Evolutionary conservation across 2,888 invertebrate genomes (phyloP).

Genomic region (Urechis unicinctus): DNA sequence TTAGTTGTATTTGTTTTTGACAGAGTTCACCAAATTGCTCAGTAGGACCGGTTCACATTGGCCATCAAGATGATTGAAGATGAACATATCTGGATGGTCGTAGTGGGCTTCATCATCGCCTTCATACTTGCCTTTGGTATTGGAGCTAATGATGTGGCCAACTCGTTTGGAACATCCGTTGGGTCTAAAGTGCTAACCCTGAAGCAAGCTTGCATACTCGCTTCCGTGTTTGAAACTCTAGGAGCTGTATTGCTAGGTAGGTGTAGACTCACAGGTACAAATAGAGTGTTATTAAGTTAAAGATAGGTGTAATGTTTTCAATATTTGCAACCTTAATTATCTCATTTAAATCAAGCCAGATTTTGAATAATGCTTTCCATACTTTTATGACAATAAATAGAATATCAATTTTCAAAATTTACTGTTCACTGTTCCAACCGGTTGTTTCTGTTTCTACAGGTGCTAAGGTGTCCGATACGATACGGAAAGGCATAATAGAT

Average conservation of each 20-base stretch:
- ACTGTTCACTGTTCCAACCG: no score
- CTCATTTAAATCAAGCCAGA: not conserved
- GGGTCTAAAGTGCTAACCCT: constrained; percentile 93
- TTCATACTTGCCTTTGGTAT: constrained; percentile 96
- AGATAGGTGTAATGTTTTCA: not conserved
- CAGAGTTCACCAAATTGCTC: no score
- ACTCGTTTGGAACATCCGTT: constrained; percentile 97
- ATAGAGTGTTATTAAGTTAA: no score
- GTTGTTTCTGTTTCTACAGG: no score
- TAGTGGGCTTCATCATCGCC: constrained; percentile 87
- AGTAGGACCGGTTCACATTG: no score
- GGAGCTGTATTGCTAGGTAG: constrained; percentile 91
- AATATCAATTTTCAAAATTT: no score
- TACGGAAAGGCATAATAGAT: constrained; percentile 95
- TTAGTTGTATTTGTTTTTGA: no score
- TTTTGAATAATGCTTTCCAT: not conserved
- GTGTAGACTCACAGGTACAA: constrained; percentile 16
- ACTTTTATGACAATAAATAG: no score
- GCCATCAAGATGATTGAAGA: constrained; percentile 7
- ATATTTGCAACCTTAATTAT: not conserved
- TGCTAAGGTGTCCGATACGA: constrained; percentile 85
- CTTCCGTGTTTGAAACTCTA: constrained; percentile 91
- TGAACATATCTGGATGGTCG: constrained; percentile 70
- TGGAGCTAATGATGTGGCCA: constrained; percentile 98
- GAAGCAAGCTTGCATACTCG: constrained; percentile 86